A percentile compares a stretch with the other conserved stretches of the same genome.
phyloP scores from a whole-genome alignment of 2,888 invertebrate genomes.

The Plebejus anna region DNA sequence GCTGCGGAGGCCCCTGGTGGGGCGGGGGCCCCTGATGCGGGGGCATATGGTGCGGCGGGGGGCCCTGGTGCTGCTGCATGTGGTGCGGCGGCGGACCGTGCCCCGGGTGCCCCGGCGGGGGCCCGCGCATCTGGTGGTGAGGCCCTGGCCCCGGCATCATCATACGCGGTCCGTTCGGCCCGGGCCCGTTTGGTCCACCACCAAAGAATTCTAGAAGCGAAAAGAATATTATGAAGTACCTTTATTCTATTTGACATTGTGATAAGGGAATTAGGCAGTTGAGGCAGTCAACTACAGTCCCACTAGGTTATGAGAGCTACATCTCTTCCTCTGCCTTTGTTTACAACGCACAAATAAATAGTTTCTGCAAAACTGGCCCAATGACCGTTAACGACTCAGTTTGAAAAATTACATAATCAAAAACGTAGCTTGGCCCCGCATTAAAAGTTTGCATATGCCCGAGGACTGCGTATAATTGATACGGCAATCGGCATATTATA shows the following conservation, averaged over 20 bases:
- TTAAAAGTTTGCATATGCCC: too few species aligned
- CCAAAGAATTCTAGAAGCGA: constrained; percentile 65
- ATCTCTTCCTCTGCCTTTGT: too few species aligned
- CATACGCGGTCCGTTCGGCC: constrained; percentile 69
- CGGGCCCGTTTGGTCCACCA: constrained; percentile 70
- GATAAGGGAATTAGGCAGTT: too few species aligned
- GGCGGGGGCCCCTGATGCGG: constrained; percentile 79
- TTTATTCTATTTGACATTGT: background rate
- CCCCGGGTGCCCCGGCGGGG: constrained; percentile 63
- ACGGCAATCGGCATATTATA: too few species aligned
- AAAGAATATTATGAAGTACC: background rate
- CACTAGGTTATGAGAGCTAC: too few species aligned
- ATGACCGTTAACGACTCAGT: too few species aligned
- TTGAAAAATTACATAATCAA: too few species aligned
- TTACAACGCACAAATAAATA: too few species aligned
- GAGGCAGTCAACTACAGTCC: too few species aligned
- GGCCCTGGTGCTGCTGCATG: constrained; percentile 69
- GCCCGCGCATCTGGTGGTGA: constrained; percentile 67
- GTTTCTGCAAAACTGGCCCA: too few species aligned
- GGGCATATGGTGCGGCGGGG: constrained; percentile 73
- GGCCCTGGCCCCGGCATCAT: constrained; percentile 63
- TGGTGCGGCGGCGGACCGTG: constrained; percentile 62
- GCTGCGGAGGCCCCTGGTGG: constrained; percentile 76
- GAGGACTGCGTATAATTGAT: too few species aligned
- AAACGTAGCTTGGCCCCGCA: too few species aligned